phyloP scores from a whole-genome alignment of 2,797 vertebrate species.

The Scolopax rusticola region DNA sequence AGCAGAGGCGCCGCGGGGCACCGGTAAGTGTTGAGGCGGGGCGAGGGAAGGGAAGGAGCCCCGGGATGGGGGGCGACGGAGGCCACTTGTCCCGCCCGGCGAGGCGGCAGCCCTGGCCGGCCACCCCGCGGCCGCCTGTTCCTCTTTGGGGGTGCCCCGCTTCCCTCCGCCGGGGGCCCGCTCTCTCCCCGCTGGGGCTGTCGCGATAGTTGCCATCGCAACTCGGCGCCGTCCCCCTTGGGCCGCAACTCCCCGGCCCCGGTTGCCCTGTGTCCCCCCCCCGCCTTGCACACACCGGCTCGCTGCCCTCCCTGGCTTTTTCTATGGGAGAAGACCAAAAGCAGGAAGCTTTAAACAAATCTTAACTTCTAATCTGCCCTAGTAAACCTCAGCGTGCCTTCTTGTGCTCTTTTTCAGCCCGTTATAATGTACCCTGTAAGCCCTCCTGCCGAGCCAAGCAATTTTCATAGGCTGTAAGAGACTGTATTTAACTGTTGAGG shows the following conservation, averaged over 20 bases:
- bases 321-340: background rate
- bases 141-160: accelerated
- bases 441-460: too few relatives aligned
- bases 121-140: too few relatives aligned
- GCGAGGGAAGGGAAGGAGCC: background rate
- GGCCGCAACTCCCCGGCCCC: background rate
- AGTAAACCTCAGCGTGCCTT: background rate
- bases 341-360: background rate
- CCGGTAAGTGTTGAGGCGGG: background rate
- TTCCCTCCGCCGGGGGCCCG: too few relatives aligned
- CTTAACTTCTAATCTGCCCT: background rate
- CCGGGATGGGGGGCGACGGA: too few relatives aligned
- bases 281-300: background rate
- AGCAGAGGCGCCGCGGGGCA: background rate
- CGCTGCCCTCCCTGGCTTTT: background rate
- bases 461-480: accelerated
- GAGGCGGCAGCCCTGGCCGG: background rate
- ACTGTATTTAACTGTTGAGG: accelerated
- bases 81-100: too few relatives aligned
- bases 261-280: too few relatives aligned
- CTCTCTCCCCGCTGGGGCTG: accelerated
- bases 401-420: background rate
- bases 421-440: background rate
- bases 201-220: background rate
- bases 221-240: background rate